Conservation (phyloP, 2,888 invertebrate genomes). For the Selenia dentaria region DNA sequence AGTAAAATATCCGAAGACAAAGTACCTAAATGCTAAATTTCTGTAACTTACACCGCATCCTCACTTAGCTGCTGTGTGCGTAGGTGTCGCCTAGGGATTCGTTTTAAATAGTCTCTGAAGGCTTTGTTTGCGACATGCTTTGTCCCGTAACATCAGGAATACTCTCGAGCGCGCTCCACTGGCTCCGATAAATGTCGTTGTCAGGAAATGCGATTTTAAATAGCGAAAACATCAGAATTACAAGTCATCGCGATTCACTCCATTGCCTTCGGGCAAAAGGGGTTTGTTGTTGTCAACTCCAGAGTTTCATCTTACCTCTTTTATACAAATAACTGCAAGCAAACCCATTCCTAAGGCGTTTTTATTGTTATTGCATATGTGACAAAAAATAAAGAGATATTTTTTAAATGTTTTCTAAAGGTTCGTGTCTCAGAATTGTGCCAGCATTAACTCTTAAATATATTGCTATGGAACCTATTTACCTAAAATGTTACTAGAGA, state of each 20-base stretch:
- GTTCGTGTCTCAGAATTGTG: too few relatives aligned
- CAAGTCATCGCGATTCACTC: constrained; percentile 76
- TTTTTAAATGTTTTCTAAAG: constrained; percentile 1
- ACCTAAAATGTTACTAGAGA: too few relatives aligned
- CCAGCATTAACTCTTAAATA: too few relatives aligned
- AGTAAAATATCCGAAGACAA: too few relatives aligned
- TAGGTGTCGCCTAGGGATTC: constrained; percentile 73
- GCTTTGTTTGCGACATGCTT: constrained; percentile 67
- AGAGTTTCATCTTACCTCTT: constrained; percentile 65
- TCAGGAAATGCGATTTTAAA: constrained; percentile 84
- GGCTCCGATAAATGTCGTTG: constrained; percentile 67
- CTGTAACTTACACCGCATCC: constrained; percentile 40
- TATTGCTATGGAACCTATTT: too few relatives aligned
- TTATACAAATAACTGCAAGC: constrained; percentile 58
- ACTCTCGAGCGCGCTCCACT: constrained; percentile 70
- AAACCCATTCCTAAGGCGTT: constrained; percentile 44
- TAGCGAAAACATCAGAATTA: constrained; percentile 80
- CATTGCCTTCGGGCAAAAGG: constrained; percentile 77
- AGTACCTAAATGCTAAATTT: background rate
- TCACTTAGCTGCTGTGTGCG: constrained; percentile 47
- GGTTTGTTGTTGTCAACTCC: constrained; percentile 72
- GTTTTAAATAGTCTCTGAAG: constrained; percentile 72
- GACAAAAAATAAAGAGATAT: constrained; percentile 17
- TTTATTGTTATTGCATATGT: constrained; percentile 37
- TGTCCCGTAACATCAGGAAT: constrained; percentile 61